phyloP scores from a whole-genome alignment of 2,797 vertebrate genomes.

The Cossypha caffra region DNA sequence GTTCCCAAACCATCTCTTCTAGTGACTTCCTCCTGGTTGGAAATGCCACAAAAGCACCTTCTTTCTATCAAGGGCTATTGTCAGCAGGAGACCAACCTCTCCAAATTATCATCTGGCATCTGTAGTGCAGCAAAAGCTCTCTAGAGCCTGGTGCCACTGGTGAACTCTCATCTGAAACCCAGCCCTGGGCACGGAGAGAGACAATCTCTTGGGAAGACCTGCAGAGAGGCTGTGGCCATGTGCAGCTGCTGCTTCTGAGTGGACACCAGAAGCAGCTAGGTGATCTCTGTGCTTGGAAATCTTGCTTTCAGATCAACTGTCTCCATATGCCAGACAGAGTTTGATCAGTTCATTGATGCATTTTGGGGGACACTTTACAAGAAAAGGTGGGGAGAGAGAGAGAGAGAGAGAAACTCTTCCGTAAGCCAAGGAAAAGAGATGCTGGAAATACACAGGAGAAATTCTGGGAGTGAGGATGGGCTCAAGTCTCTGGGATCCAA shows the following conservation, averaged over 20 bases:
- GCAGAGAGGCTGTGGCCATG: neutral
- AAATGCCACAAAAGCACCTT: neutral
- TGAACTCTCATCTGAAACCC: neutral
- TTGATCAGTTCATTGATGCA: neutral
- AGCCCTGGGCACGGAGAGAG: neutral
- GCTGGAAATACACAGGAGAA: neutral
- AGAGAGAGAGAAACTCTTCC: neutral
- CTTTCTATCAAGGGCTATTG: neutral
- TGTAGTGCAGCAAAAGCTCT: neutral
- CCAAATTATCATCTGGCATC: neutral
- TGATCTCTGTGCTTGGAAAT: neutral
- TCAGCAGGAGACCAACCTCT: neutral
- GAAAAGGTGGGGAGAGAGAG: neutral
- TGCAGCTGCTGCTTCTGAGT: neutral
- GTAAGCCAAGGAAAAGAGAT: neutral
- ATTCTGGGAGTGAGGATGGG: neutral
- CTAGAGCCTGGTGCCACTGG: neutral
- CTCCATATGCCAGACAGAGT: neutral
- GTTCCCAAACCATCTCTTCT: neutral
- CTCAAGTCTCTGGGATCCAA: neutral
- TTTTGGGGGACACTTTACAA: neutral
- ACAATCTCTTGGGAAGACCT: neutral
- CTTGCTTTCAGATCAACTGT: neutral
- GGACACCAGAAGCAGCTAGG: neutral
- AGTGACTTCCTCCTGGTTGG: neutral